A percentile compares a stretch with the other conserved stretches of the same genome.
These are phyloP conservation scores for Drosophila gunungcola DNA, from an alignment of 1,140 invertebrate genomes.

Conservation along the genomic window DNA sequence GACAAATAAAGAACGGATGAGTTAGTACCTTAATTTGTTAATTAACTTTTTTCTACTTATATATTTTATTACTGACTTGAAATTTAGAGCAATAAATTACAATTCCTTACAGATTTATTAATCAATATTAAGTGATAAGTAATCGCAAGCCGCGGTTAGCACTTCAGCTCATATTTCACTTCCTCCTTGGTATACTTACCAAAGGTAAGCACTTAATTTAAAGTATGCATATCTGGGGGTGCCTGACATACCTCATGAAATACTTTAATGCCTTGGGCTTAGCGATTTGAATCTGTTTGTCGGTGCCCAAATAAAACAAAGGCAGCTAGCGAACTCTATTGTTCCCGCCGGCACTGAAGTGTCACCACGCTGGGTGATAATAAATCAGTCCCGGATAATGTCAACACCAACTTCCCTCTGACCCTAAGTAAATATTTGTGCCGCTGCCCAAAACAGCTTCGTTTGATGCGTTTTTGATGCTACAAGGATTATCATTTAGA, in stretches of 20 bases:
- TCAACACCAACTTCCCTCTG: slow-evolving; percentile 45
- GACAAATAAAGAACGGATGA: no score
- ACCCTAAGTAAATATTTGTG: slow-evolving; percentile 32
- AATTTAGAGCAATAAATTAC: no score
- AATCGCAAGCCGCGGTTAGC: no score
- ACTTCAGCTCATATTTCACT: neutral
- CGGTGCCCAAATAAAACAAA: slow-evolving; percentile 9
- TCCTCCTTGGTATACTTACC: neutral
- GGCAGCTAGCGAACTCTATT: slow-evolving; percentile 31
- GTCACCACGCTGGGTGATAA: slow-evolving; percentile 67
- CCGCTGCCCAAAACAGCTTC: slow-evolving; percentile 52
- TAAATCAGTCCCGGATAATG: slow-evolving; percentile 77
- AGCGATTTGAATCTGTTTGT: slow-evolving; percentile 14
- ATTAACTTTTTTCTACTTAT: no score
- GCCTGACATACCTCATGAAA: slow-evolving; percentile 5
- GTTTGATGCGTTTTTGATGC: slow-evolving; percentile 80
- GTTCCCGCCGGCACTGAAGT: slow-evolving; percentile 57
- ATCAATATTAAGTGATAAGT: neutral
- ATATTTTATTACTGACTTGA: no score
- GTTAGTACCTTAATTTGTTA: no score
- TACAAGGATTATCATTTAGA: slow-evolving; percentile 49
- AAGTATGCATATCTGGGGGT: slow-evolving; percentile 4
- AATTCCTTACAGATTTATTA: no score
- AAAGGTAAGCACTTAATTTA: slow-evolving; percentile 28
- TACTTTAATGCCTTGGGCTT: slow-evolving; percentile 30